Conservation (phyloP, 1,140 invertebrate genomes). For the Protaetia brevitarsis region DNA sequence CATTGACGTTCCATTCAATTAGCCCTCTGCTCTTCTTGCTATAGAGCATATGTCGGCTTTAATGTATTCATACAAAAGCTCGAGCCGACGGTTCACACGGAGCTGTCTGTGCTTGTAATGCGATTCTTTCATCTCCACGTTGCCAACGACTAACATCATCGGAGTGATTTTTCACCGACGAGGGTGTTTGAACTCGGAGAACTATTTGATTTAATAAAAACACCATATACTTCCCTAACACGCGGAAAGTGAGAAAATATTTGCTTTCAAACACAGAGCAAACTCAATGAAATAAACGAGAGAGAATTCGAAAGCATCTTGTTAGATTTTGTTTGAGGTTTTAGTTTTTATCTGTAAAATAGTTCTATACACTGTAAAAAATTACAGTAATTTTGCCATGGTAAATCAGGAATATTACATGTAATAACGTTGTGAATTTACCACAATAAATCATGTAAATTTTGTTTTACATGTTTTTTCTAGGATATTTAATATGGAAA, state of each 20-base stretch:
- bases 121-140: constrained; percentile 1
- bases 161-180: neutral
- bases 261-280: too few species aligned
- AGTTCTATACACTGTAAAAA: too few species aligned
- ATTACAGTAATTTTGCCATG: too few species aligned
- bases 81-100: neutral
- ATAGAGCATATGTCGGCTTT: neutral
- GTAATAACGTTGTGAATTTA: too few species aligned
- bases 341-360: too few species aligned
- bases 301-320: too few species aligned
- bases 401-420: too few species aligned
- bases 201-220: neutral
- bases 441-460: too few species aligned
- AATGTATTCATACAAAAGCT: constrained; percentile 18
- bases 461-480: too few species aligned
- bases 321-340: too few species aligned
- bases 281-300: too few species aligned
- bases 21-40: neutral
- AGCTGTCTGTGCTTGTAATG: constrained; percentile 12
- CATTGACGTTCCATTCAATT: constrained; percentile 14
- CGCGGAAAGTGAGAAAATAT: neutral
- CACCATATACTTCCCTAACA: neutral
- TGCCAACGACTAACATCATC: neutral
- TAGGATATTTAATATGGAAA: too few species aligned
- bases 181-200: neutral